Evolutionary conservation across 35 echinoderm and acorn worm genomes (phyloP).

Genomic region (Heliocidaris erythrogramma): DNA sequence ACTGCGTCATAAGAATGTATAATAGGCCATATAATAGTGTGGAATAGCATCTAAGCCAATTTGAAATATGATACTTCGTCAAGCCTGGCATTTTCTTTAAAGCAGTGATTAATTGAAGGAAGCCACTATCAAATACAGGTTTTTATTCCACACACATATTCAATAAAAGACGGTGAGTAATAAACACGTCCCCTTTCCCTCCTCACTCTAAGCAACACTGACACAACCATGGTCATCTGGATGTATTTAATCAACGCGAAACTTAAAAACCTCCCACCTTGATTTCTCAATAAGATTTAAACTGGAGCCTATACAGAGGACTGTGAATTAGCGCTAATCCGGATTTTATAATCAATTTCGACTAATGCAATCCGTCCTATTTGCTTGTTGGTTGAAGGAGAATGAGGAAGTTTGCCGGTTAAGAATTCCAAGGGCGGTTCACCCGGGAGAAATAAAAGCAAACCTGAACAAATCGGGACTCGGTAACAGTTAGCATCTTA

Average conservation of each 20-base stretch:
- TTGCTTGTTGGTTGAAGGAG: not conserved
- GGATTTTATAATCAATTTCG: not conserved
- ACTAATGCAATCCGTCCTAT: not conserved
- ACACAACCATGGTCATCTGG: not conserved
- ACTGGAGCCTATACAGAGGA: not conserved
- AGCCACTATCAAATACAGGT: not conserved
- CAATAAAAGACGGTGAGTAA: not conserved
- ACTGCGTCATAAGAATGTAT: too few species aligned
- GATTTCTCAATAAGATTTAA: constrained; percentile 6
- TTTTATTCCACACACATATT: not conserved
- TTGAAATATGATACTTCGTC: not conserved
- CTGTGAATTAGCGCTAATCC: not conserved
- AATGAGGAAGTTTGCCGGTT: not conserved
- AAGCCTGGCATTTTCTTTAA: not conserved
- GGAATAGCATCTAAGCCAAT: not conserved
- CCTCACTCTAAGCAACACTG: not conserved
- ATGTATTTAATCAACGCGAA: constrained; percentile 3
- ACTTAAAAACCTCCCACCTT: not conserved
- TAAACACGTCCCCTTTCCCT: not conserved
- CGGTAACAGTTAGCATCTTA: not conserved
- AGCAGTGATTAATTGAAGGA: not conserved
- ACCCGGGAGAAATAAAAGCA: not conserved
- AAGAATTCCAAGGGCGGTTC: not conserved
- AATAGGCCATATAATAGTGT: too few species aligned
- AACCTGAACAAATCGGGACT: not conserved